Evolutionary conservation across 1,140 invertebrate species (phyloP), one percentile per base, ranked within the genome.

Genomic region (Helicorthomorpha holstii): DNA sequence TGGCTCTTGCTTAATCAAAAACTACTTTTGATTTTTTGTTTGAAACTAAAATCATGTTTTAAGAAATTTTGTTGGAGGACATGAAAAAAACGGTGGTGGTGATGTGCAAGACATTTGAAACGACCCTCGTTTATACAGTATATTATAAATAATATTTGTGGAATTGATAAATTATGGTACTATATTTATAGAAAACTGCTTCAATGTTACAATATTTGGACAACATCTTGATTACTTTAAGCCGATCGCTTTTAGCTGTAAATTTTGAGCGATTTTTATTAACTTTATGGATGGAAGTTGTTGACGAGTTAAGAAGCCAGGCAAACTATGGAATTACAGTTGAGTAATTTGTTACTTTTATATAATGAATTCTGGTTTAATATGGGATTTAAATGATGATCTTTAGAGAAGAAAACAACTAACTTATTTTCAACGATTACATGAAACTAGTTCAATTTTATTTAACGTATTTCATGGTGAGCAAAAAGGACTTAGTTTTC

Each of bases 391-490:
- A 75, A n/a, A n/a, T n/a, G n/a, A n/a, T n/a, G n/a, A n/a, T n/a
- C n/a, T n/a, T n/a, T n/a, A 75, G 50, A 70, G 79, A 60, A 80
- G 84, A 55, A 81, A 85, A 54, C 80, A 78, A 12, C 74, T 75
- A 1, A 75, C 80, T 48, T 93, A 93, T 63, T 91, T 91, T 65
- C 82, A 88, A 57, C 74, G 89, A 48, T 74, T 95, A 2, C 79
- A 85, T 63, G 83, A 89, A 53, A 87, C 89, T 0, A 68, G 93
- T 14, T 79, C 82, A 55, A 73, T 92, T 25, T 72, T 95, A 43
- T 75, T 83, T 0, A 85, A 89, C 51, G 95, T 92, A 66, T 92
- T 94, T 64, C 81, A 93, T 62, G 83, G 83, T 1, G 82, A 85
- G 52, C 83, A 82, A 0, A 83, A 83, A 65, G 87, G 85, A n/a